Base-by-base conservation (phyloP, 2,888 invertebrate species). In the Epirrita christyi region DNA sequence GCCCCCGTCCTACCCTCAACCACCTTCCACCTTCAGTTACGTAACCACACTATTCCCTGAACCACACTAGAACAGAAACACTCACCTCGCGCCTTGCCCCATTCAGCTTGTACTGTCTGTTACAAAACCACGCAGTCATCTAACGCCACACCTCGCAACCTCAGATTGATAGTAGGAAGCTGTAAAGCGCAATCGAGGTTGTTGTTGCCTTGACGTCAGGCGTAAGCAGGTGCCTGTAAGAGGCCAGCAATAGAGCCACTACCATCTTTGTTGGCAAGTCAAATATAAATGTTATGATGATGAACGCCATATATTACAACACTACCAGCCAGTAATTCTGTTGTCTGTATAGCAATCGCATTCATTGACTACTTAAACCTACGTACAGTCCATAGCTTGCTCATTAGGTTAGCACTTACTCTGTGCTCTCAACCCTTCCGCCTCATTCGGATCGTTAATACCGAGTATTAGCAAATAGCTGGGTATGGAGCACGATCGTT, bases 1-100 rank as follows among this genome's bases (percentile, higher is more conserved):
- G 68, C 76, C 72, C 57, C 71, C 68, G 6, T 83, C 77, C 76
- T 77, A 80, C 83, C 80, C 81, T 81, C 81, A 83, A 80, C 84
- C 85, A 83, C 83, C 85, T 78, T 76, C 75, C 71, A 72, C 71
- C 75, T 71, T 70, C 66, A 73, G 75, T 90, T 87, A 83, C 87
- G 81, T 80, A 87, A 91, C 76, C 78, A 60, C 66, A 67, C 57
- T 71, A 69, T 79, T 83, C 83, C 85, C 80, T 81, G 81, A 84
- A 84, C 77, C 79, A 78, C 74, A 79, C 85, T 80, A 80, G 79
- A 84, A 85, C 78, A 81, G 80, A 75, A 80, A 77, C 77, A 73
- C 73, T 78, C 66, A 81, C 86, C 88, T 78, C 76, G 70, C 76
- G 88, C 79, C 77, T 78, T 81, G 80, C 83, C 81, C 80, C 85